Conservation (phyloP, 1,140 invertebrate species). For the Brachionus sp. region DNA sequence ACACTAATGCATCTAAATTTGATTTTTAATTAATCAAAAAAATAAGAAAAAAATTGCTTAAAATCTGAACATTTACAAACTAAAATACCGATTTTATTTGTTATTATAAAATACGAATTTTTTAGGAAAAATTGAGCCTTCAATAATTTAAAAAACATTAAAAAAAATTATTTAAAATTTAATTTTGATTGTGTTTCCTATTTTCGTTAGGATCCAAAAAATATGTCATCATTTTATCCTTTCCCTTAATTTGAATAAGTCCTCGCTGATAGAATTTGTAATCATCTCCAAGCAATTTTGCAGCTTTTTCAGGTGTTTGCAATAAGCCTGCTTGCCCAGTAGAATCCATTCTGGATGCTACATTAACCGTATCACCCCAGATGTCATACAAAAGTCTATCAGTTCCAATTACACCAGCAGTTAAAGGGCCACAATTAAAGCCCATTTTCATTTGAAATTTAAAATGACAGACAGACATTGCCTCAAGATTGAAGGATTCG, state of each 20-base stretch:
- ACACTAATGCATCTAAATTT: not conserved
- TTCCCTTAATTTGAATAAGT: constrained; percentile 58
- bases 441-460: constrained; percentile 77
- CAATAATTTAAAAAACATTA: not conserved
- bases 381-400: constrained; percentile 94
- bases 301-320: constrained; percentile 51
- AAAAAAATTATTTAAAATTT: not conserved
- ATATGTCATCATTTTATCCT: constrained; percentile 65
- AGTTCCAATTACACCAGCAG: constrained; percentile 90
- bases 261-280: constrained; percentile 59
- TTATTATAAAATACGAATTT: not conserved
- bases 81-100: constrained; percentile 37
- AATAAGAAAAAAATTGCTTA: not conserved
- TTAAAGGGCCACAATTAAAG: constrained; percentile 75
- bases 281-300: constrained; percentile 62
- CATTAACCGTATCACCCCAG: constrained; percentile 97
- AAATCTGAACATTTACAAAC: constrained; percentile 16
- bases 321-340: constrained; percentile 65
- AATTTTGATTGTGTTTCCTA: constrained; percentile 39
- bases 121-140: not conserved
- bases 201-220: constrained; percentile 58
- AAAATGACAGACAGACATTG: constrained; percentile 78
- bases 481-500: constrained; percentile 78
- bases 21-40: not conserved
- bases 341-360: constrained; percentile 89